phyloP scores from a whole-genome alignment of 2,888 invertebrate species.

The Aporophyla nigra region DNA sequence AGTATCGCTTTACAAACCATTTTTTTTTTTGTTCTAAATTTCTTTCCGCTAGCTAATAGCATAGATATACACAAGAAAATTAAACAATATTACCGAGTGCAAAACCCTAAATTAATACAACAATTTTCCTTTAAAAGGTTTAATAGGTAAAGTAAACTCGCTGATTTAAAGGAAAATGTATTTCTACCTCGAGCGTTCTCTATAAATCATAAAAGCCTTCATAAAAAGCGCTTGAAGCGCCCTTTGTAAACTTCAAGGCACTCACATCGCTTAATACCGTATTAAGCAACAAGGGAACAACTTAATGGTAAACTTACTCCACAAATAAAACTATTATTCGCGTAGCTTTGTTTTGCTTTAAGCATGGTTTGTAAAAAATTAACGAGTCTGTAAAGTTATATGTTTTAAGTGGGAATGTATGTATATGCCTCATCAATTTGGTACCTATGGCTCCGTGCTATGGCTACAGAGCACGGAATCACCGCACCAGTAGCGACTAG shows the following conservation, averaged over 20 bases:
- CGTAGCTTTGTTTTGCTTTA: constrained; percentile 8
- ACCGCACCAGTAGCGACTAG: too few species aligned
- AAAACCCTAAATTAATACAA: constrained; percentile 9
- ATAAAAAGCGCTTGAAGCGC: constrained; percentile 54
- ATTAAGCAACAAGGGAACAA: constrained; percentile 63
- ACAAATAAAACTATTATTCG: constrained; percentile 46
- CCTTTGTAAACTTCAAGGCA: constrained; percentile 49
- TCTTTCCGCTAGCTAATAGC: not conserved
- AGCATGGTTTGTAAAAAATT: not conserved
- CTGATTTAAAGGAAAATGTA: constrained; percentile 27
- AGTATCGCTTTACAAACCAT: not conserved
- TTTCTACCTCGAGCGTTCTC: constrained; percentile 36
- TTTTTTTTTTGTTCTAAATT: not conserved
- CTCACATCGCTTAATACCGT: constrained; percentile 63
- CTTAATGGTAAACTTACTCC: constrained; percentile 51
- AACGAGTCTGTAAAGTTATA: not conserved
- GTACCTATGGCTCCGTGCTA: not conserved
- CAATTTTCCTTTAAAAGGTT: not conserved
- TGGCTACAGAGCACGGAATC: too few species aligned
- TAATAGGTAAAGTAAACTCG: constrained; percentile 20
- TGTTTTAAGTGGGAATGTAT: too few species aligned
- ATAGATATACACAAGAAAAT: not conserved
- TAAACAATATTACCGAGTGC: not conserved
- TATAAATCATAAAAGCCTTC: constrained; percentile 56
- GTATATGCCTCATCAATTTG: not conserved